Base-by-base conservation (phyloP, 1,140 invertebrate species). In the Zaprionus vittiger region DNA sequence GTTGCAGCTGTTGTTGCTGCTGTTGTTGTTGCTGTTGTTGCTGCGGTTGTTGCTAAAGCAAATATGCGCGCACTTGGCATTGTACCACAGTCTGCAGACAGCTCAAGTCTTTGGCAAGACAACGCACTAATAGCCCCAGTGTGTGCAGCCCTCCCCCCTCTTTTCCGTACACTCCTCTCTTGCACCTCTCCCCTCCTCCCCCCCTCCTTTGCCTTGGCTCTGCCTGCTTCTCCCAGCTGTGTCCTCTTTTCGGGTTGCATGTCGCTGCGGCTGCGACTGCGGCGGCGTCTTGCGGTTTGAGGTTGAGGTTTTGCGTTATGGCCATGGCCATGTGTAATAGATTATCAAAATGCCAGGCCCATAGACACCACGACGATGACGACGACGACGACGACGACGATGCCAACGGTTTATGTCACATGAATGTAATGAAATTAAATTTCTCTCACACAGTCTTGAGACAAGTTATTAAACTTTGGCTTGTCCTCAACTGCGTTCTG, bases 351-450 rank as follows among this genome's bases (percentile, higher is more conserved):
- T 89, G 86, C 85, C 87, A 75, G 72, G 72, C 77, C 80, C 66
- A 65, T 75, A 78, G 78, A 78, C 73, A 31, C 47, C n/a, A 41
- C 15, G 38, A n/a, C 38, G n/a, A 52, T 4, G 47, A 24, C 47
- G 12, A 22, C 47, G 20, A 5, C 47, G 20, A 5, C 9, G 38
- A 15, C 38, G 47, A 49, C 9, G 55, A 64, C 73, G 55, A 66
- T 61, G 68, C 64, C 75, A 89, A 89, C 85, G 85, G 85, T 82
- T 89, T 89, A 90, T 89, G 85, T 89, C 85, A 89, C 85, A 89
- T 90, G 85, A 85, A 80, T 84, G 76, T 89, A 89, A 89, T 90
- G 86, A 89, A 89, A 89, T 89, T 89, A 91, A 89, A 90, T 90
- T 89, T 90, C 86, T 75, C 81, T 81, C 73, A 55, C 62, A 37